Evolutionary conservation across 1,140 invertebrate species (phyloP), one percentile per base, ranked within the genome.

Genomic region (Akabosia matsudoensis): DNA sequence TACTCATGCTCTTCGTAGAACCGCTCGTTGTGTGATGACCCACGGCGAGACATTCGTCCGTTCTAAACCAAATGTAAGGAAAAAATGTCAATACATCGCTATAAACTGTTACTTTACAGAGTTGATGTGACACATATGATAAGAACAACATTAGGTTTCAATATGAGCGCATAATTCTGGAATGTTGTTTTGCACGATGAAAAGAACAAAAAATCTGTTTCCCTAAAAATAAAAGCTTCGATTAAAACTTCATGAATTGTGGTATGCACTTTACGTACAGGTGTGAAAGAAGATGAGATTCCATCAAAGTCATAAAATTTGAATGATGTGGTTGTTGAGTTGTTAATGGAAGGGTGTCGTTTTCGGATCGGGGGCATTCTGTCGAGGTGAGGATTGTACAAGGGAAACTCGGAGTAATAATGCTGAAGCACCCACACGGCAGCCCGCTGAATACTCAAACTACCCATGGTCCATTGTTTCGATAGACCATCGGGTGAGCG

Each of bases 1-100:
- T 97, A 97, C 85, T 99, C 97, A 83, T 97, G 93, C 85, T 99
- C 96, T 85, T 98, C 96, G 84, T 98, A 97, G 84, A 98, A 98
- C 22, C 95, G 88, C 85, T 98, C 97, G 85, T 98, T 98, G 85
- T 98, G 96, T 82, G 94, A 93, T 3, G 91, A 90, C 80, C 94
- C 93, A 82, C 95, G 89, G 28, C 94, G 88, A 22, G 77, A 78
- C 22, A 74, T 83, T 78, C 71, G 83, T 82, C 77, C 78, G 28
- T 34, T 61, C 56, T 26, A 18, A 61, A 18, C n/a, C n/a, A n/a
- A n/a, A 51, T 10, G 45, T n/a, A n/a, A n/a, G n/a, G n/a, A n/a
- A n/a, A n/a, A n/a, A n/a, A n/a, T n/a, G n/a, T n/a, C n/a, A n/a
- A n/a, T n/a, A n/a, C n/a, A n/a, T n/a, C n/a, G n/a, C n/a, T n/a